Evolutionary conservation across 1,140 invertebrate genomes (phyloP).

Genomic region (Brachionus manjavacas): DNA sequence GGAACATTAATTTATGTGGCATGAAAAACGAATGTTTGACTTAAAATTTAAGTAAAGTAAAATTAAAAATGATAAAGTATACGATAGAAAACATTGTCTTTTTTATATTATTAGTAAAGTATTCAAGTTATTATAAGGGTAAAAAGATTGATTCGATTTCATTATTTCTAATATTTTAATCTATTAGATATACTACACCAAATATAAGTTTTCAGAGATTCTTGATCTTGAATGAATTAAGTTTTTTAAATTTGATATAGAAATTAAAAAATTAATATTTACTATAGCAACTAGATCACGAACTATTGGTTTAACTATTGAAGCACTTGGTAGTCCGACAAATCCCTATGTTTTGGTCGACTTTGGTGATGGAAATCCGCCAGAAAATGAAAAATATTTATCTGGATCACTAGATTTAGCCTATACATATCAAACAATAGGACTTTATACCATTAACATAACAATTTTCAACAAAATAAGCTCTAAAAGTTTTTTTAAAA

Average conservation of each 20-base stretch:
- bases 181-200: too few species aligned
- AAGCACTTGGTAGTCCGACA: background rate
- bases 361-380: background rate
- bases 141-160: too few species aligned
- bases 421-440: background rate
- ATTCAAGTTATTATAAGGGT: too few species aligned
- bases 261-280: background rate
- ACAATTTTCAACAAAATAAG: constrained; percentile 22
- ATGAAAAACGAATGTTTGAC: too few species aligned
- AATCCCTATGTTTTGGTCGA: background rate
- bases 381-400: background rate
- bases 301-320: background rate
- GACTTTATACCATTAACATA: background rate
- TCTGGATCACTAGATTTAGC: background rate
- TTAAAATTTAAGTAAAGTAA: too few species aligned
- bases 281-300: background rate
- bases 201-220: too few species aligned
- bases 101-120: too few species aligned
- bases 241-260: background rate
- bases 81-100: too few species aligned
- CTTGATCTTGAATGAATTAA: background rate
- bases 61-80: too few species aligned
- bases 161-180: too few species aligned
- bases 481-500: background rate
- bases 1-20: too few species aligned